Evolutionary conservation across 2,888 invertebrate genomes (phyloP).

Genomic region (Pollenia amentaria): DNA sequence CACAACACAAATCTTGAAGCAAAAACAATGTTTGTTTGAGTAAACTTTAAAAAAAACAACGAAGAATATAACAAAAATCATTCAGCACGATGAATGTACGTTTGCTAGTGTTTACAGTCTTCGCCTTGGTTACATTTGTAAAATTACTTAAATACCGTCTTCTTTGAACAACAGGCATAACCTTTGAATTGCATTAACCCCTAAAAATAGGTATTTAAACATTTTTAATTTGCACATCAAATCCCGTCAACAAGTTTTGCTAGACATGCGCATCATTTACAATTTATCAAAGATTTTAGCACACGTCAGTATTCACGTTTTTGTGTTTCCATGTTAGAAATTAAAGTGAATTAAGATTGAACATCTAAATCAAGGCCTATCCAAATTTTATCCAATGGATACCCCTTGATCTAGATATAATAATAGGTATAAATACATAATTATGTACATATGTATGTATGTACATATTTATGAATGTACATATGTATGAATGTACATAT

Average conservation of each 20-base stretch:
- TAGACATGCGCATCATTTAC: constrained; percentile 75
- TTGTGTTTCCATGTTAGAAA: not conserved
- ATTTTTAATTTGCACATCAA: not conserved
- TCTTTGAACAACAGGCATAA: not conserved
- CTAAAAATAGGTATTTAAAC: not conserved
- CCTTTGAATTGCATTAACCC: not conserved
- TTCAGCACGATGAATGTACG: too few relatives aligned
- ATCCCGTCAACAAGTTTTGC: constrained; percentile 71
- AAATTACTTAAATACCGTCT: not conserved
- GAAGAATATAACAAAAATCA: not conserved
- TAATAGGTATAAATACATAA: not conserved
- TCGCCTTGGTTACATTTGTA: constrained; percentile 7
- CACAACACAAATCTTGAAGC: not conserved
- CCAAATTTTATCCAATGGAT: too few relatives aligned
- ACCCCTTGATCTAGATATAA: too few relatives aligned
- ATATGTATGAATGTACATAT: too few relatives aligned
- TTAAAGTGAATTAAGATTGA: too few relatives aligned
- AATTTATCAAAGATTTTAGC: not conserved
- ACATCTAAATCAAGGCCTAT: too few relatives aligned
- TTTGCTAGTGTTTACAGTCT: too few relatives aligned
- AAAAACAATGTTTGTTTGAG: too few relatives aligned
- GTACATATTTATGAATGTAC: not conserved
- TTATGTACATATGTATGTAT: not conserved
- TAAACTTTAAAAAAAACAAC: not conserved
- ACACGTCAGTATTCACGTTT: constrained; percentile 23